Conservation (phyloP, 2,797 vertebrate genomes). For the Apogon hyalosoma region DNA sequence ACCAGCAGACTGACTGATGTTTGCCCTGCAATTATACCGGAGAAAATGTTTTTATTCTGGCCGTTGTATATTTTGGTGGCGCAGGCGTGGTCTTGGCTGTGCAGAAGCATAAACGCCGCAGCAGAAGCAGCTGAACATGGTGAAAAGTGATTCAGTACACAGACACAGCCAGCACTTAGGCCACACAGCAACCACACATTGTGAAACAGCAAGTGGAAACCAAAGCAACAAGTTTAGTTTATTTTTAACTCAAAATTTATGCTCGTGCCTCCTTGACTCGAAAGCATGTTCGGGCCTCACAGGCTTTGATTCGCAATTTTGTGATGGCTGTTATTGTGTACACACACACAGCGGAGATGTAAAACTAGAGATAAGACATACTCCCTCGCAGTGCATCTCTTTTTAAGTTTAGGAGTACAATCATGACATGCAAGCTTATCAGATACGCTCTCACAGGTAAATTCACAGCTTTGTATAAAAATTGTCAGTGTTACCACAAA, state of each 20-base stretch:
- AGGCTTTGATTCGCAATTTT: slow-evolving; percentile 45
- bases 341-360: neutral
- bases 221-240: slow-evolving; percentile 65
- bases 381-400: slow-evolving; percentile 1
- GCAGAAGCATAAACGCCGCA: slow-evolving; percentile 70
- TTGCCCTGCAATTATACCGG: slow-evolving; percentile 81
- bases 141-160: slow-evolving; percentile 72
- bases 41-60: slow-evolving; percentile 80
- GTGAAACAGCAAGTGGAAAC: slow-evolving; percentile 65
- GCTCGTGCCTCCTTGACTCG: slow-evolving; percentile 40
- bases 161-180: slow-evolving; percentile 49
- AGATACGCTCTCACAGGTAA: neutral
- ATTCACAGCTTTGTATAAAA: too few relatives aligned
- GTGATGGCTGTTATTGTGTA: slow-evolving; percentile 48
- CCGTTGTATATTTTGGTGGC: slow-evolving; percentile 81
- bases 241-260: slow-evolving; percentile 65
- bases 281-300: slow-evolving; percentile 43
- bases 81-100: slow-evolving; percentile 70
- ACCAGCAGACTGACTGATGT: slow-evolving; percentile 78
- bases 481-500: neutral
- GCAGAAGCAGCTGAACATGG: slow-evolving; percentile 56
- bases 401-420: slow-evolving; percentile 3
- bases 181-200: slow-evolving; percentile 67
- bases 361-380: slow-evolving; percentile 5
- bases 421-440: neutral